These are phyloP conservation scores for Prochilodus magdalenae DNA, from an alignment of 2,113 vertebrate genomes.

Conservation along the genomic window DNA sequence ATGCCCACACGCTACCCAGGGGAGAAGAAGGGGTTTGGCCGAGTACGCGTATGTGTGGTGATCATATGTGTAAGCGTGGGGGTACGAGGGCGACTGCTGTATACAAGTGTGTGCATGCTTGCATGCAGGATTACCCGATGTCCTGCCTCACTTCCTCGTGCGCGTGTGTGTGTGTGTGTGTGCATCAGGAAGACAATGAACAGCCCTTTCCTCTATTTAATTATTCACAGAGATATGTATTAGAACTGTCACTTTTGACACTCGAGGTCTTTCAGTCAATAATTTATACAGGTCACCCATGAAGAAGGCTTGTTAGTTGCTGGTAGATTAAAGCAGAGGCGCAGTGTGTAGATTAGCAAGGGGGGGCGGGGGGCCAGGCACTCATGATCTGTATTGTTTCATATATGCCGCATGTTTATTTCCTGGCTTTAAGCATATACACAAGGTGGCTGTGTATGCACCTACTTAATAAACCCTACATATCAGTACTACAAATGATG, in stretches of 20 bases:
- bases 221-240: slow-evolving; percentile 74
- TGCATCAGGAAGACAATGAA: slow-evolving; percentile 69
- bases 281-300: slow-evolving; percentile 74
- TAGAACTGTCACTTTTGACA: slow-evolving; percentile 77
- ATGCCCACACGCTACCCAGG: slow-evolving; percentile 75
- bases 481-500: too few relatives aligned
- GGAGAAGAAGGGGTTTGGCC: slow-evolving; percentile 67
- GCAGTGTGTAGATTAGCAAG: slow-evolving; percentile 52
- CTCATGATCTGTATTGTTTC: slow-evolving; percentile 61
- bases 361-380: slow-evolving; percentile 27
- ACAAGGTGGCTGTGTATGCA: too few relatives aligned
- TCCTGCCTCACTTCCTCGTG: slow-evolving; percentile 31
- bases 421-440: too few relatives aligned
- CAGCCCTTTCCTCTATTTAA: slow-evolving; percentile 64
- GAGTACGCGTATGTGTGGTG: slow-evolving; percentile 34
- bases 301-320: slow-evolving; percentile 67
- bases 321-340: slow-evolving; percentile 62
- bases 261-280: slow-evolving; percentile 74
- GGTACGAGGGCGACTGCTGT: slow-evolving; percentile 35
- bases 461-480: too few relatives aligned
- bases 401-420: not conserved
- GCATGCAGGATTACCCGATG: slow-evolving; percentile 30
- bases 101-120: slow-evolving; percentile 56
- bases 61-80: slow-evolving; percentile 23
- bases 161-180: slow-evolving; percentile 50